phyloP scores from a whole-genome alignment of 1,140 invertebrate species.

The Vollenhovia emeryi region DNA sequence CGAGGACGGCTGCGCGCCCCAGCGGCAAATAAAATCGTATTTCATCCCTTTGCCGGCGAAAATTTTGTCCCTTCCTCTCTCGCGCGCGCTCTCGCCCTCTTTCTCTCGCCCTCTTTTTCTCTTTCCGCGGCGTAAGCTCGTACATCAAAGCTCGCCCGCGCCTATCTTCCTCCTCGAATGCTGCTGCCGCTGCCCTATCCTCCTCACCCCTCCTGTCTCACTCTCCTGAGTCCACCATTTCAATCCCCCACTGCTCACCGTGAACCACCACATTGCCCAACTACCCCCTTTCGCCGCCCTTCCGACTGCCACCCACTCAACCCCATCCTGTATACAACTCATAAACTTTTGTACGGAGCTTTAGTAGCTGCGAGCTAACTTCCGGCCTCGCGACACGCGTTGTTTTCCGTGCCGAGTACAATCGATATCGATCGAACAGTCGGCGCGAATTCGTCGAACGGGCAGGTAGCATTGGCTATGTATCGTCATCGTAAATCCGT shows the following conservation, averaged over 20 bases:
- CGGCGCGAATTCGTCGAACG: constrained; percentile 42
- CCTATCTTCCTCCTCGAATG: constrained; percentile 81
- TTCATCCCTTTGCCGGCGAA: constrained; percentile 83
- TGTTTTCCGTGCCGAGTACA: constrained; percentile 63
- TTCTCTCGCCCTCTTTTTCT: constrained; percentile 73
- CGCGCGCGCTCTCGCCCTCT: constrained; percentile 27
- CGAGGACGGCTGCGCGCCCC: constrained; percentile 78
- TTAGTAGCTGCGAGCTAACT: constrained; percentile 81
- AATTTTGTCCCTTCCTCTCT: constrained; percentile 80
- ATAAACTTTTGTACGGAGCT: constrained; percentile 82
- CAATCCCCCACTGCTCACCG: constrained; percentile 60
- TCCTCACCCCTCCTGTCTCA: constrained; percentile 57
- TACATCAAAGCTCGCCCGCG: constrained; percentile 83
- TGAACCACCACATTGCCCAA: constrained; percentile 69
- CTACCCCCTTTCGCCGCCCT: constrained; percentile 69
- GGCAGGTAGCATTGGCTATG: constrained; percentile 16
- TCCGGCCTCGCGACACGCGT: constrained; percentile 76
- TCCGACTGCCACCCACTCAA: constrained; percentile 72
- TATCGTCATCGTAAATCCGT: constrained; percentile 55
- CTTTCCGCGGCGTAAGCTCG: constrained; percentile 78
- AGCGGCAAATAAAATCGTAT: constrained; percentile 85
- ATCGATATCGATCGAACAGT: constrained; percentile 58
- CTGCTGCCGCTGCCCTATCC: constrained; percentile 57
- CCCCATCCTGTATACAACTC: constrained; percentile 78
- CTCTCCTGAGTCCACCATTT: constrained; percentile 60